phyloP scores from a whole-genome alignment of 2,113 vertebrate species.

The Catharus minimus region DNA sequence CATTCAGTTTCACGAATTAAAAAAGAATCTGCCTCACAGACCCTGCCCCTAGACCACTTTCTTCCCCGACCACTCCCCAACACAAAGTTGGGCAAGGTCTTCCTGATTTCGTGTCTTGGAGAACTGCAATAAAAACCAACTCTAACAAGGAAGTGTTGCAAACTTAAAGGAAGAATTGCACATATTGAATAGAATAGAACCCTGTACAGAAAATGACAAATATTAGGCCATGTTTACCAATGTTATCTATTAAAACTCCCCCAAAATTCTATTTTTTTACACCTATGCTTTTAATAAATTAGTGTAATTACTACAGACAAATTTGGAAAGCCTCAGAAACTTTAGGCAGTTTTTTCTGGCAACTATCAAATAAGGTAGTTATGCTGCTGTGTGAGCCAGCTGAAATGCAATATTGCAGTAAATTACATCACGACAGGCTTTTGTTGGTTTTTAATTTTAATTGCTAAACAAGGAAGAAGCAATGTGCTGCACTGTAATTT shows the following conservation, averaged over 20 bases:
- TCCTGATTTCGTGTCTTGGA: accelerated
- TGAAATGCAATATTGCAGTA: not conserved
- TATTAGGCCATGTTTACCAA: not conserved
- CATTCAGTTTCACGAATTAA: not conserved
- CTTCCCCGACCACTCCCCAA: not conserved
- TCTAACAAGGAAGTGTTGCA: not conserved
- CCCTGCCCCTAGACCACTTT: accelerated
- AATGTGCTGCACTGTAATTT: not conserved
- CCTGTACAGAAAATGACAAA: not conserved
- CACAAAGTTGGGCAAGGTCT: not conserved
- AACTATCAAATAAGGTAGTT: not conserved
- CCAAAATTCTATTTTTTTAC: not conserved
- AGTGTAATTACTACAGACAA: not conserved
- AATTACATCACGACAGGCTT: not conserved
- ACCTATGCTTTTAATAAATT: not conserved
- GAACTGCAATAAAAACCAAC: not conserved
- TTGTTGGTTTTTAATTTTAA: not conserved
- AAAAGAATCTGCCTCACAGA: not conserved
- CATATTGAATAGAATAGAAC: not conserved
- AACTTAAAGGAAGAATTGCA: not conserved
- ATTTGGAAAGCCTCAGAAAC: not conserved
- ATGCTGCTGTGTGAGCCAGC: not conserved
- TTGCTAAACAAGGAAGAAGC: not conserved
- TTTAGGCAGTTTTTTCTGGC: not conserved
- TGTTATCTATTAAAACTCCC: not conserved